These are phyloP conservation scores for Prietella phreatophila DNA, from an alignment of 2,113 vertebrate species.

Conservation along the genomic window DNA sequence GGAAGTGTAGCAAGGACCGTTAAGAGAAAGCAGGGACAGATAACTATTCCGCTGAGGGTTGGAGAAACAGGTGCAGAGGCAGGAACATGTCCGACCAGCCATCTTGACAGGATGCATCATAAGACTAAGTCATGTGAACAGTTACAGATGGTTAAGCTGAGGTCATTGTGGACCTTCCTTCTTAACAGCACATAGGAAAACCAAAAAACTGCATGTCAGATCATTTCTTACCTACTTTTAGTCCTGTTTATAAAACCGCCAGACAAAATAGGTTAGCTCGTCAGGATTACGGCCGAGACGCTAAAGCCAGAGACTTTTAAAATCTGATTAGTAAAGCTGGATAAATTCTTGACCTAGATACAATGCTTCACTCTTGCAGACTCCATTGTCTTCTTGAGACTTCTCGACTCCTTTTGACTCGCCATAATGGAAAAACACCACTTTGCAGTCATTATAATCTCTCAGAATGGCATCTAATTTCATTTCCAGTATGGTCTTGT, in stretches of 20 bases:
- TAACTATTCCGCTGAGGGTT: not conserved
- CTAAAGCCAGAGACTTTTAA: not conserved
- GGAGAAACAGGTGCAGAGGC: not conserved
- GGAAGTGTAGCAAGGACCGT: not conserved
- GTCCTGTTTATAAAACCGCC: not conserved
- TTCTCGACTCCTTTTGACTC: not conserved
- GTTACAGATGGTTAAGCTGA: constrained; percentile 16
- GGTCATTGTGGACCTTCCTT: too few relatives aligned
- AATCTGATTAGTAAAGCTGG: not conserved
- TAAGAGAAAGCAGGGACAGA: not conserved
- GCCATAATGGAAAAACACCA: not conserved
- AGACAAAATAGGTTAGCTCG: not conserved
- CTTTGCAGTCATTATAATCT: not conserved
- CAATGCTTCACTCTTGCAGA: not conserved
- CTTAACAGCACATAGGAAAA: not conserved
- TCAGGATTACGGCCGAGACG: not conserved
- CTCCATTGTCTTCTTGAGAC: not conserved
- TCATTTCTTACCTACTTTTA: not conserved
- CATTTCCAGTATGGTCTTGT: not conserved
- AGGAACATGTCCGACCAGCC: not conserved
- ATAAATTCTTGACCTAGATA: not conserved
- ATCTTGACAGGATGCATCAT: not conserved
- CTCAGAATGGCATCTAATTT: not conserved
- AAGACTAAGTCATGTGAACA: not conserved
- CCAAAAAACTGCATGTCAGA: not conserved